Conservation (phyloP, 2,888 invertebrate genomes). For the Amphipoea lucens region DNA sequence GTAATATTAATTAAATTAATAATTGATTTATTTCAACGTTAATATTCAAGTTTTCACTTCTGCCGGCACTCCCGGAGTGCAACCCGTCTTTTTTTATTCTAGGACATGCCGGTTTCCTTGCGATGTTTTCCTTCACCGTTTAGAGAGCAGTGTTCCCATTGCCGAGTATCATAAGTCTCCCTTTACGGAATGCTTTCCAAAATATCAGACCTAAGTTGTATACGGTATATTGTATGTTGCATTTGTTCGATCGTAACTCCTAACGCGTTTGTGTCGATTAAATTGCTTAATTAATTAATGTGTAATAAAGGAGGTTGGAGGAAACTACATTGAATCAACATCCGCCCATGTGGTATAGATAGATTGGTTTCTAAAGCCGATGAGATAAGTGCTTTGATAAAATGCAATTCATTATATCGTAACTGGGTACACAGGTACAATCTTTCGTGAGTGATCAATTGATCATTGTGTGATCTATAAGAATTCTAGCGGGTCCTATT, state of each 20-base stretch:
- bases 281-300: too few species aligned
- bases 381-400: conserved; percentile 23
- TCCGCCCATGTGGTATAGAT: conserved; percentile 33
- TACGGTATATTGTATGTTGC: too few species aligned
- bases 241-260: not conserved
- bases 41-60: too few species aligned
- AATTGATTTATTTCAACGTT: too few species aligned
- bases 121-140: too few species aligned
- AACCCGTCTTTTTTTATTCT: too few species aligned
- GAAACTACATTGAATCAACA: conserved; percentile 38
- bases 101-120: too few species aligned
- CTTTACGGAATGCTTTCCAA: not conserved
- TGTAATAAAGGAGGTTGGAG: conserved; percentile 29
- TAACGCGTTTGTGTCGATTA: conserved; percentile 19
- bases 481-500: not conserved
- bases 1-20: too few species aligned
- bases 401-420: not conserved
- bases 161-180: not conserved
- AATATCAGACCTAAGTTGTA: not conserved
- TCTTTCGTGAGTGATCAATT: not conserved
- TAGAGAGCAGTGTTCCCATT: too few species aligned
- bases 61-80: too few species aligned
- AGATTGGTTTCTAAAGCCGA: conserved; percentile 38
- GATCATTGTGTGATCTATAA: not conserved
- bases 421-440: not conserved